Evolutionary conservation across 2,113 vertebrate species (phyloP).

Genomic region (Microcebus griseorufus): DNA sequence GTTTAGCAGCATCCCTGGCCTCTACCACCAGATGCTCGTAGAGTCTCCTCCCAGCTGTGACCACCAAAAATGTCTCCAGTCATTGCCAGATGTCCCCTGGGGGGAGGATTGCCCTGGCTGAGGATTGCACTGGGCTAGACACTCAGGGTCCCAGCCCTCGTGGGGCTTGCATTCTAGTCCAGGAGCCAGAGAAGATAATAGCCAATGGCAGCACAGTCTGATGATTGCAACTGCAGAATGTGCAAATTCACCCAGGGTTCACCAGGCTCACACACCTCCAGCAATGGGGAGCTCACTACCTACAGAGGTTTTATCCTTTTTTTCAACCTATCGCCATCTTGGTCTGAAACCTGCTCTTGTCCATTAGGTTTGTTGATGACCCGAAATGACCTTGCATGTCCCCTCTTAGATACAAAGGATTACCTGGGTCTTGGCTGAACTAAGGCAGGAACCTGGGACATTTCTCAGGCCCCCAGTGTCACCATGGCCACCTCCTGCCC

Average conservation of each 20-base stretch:
- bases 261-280: neutral
- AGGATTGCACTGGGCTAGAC: neutral
- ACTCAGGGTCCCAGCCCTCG: neutral
- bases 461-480: neutral
- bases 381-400: neutral
- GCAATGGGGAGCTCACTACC: neutral
- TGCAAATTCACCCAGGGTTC: neutral
- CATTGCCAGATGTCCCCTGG: neutral
- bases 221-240: accelerated
- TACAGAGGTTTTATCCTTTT: neutral
- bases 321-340: neutral
- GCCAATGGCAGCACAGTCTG: no score
- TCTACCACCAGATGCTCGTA: neutral
- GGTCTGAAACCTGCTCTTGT: neutral
- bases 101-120: neutral
- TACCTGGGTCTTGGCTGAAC: neutral
- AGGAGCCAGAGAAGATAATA: neutral
- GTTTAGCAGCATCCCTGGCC: neutral
- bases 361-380: no score
- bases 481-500: neutral
- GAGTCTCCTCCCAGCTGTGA: neutral
- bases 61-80: neutral
- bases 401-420: neutral
- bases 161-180: neutral
- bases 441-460: accelerated